Base-by-base conservation (phyloP, 92 coral and sea anemone species). In the Porites lobata region DNA sequence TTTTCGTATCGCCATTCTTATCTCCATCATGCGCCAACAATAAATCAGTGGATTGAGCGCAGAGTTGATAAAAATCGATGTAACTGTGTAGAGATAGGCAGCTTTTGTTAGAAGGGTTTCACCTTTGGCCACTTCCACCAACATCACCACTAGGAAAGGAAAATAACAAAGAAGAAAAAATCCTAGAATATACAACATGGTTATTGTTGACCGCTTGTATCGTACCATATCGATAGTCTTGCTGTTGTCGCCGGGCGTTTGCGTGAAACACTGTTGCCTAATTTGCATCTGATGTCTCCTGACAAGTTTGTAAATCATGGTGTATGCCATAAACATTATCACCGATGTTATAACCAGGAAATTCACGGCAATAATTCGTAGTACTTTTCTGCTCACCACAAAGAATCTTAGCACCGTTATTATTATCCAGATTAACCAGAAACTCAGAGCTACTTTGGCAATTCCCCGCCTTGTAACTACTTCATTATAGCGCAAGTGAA, bases 1-100 rank as follows among this genome's bases (percentile, higher is more conserved):
- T 76, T 75, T 85, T 24, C 19, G 54, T 66, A 85, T 77, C 32
- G 89, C 89, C 83, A 19, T 8, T 22, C 89, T 68, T 66, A 85
- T 85, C 38, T 85, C 89, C 84, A 24, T 85, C 76, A 76, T 65
- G 14, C 89, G 76, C 83, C 83, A 85, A 20, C 89, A 85, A 14
- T 85, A 85, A 65, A 85, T 85, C 21, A 85, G 9, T 13, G 89
- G 89, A 47, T 85, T 85, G n/a, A 85, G 12, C 11, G 89, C 75
- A 6, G 89, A 85, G 89, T 85, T 85, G 10, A 85, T 66, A 51
- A 75, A 85, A 4, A 85, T 76, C n/a, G 69, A 65, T 66, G 89
- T 77, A 43, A 77, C 84, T 22, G 89, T 85, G 77, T 65, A 66
- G 18, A 76, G 76, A 52, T 85, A 85, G n/a, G 84, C 84, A 5